A percentile compares a stretch with the other conserved stretches of the same genome.
These are phyloP conservation scores for Scomber scombrus DNA, from an alignment of 2,113 vertebrate genomes.

Conservation along the genomic window DNA sequence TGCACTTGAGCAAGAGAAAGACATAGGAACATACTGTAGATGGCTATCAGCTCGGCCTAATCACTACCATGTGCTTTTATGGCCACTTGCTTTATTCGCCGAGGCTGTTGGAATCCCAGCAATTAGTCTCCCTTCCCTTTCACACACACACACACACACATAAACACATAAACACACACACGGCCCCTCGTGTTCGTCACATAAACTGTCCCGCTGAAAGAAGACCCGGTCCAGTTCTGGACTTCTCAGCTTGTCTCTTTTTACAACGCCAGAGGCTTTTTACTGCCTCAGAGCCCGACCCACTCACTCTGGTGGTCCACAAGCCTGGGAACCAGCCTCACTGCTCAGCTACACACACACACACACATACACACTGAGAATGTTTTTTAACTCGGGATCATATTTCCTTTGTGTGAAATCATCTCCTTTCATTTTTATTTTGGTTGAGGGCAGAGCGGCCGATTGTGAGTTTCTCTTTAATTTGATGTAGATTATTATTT, in stretches of 20 bases:
- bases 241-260: slow-evolving; percentile 46
- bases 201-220: slow-evolving; percentile 78
- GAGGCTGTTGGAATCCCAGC: slow-evolving; percentile 86
- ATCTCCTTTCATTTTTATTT: slow-evolving; percentile 67
- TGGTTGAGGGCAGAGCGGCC: slow-evolving; percentile 58
- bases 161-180: slow-evolving; percentile 52
- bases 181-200: slow-evolving; percentile 77
- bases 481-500: slow-evolving; percentile 77
- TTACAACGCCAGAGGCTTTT: slow-evolving; percentile 63
- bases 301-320: slow-evolving; percentile 66
- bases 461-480: slow-evolving; percentile 70
- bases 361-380: slow-evolving; percentile 19
- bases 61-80: slow-evolving; percentile 88
- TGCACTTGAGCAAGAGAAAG: slow-evolving; percentile 37
- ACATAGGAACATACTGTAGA: slow-evolving; percentile 52
- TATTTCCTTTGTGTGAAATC: slow-evolving; percentile 68
- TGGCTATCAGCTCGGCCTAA: slow-evolving; percentile 75
- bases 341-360: slow-evolving; percentile 37
- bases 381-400: slow-evolving; percentile 44
- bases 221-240: slow-evolving; percentile 66
- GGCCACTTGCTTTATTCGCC: slow-evolving; percentile 82
- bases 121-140: slow-evolving; percentile 85
- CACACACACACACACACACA: slow-evolving; percentile 56
- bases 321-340: slow-evolving; percentile 68
- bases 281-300: slow-evolving; percentile 68